These are phyloP conservation scores for Nasonovia ribisnigri DNA, from an alignment of 2,888 invertebrate genomes.

Conservation along the genomic window DNA sequence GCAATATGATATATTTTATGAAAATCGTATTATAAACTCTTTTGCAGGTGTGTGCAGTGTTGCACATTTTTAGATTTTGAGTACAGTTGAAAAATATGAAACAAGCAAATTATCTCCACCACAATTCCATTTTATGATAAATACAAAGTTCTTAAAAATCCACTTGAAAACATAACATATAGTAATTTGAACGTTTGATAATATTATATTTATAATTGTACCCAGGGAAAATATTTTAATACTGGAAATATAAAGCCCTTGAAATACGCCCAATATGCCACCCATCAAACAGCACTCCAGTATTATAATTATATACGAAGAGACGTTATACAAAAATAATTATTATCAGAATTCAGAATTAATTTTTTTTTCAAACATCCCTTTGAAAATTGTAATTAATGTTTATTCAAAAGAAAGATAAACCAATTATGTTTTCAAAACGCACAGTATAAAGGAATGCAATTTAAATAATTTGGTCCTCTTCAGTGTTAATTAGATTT, in stretches of 20 bases:
- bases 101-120: background rate
- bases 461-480: background rate
- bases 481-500: conserved; percentile 14
- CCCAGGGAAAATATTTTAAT: background rate
- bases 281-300: background rate
- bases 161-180: background rate
- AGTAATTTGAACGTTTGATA: background rate
- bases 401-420: background rate
- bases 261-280: background rate
- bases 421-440: conserved; percentile 2
- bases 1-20: background rate
- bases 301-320: background rate
- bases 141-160: background rate
- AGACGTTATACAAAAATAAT: background rate
- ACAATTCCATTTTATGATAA: background rate
- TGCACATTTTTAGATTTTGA: background rate
- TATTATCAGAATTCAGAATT: background rate
- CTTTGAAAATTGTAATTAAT: conserved; percentile 20
- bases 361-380: background rate
- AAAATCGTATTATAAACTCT: background rate
- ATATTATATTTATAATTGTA: background rate
- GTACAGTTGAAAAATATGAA: background rate
- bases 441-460: background rate
- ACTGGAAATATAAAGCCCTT: background rate
- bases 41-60: background rate